These are phyloP conservation scores for Caenorhabditis sulstoni DNA, from an alignment of 2,888 invertebrate species.

Conservation along the genomic window DNA sequence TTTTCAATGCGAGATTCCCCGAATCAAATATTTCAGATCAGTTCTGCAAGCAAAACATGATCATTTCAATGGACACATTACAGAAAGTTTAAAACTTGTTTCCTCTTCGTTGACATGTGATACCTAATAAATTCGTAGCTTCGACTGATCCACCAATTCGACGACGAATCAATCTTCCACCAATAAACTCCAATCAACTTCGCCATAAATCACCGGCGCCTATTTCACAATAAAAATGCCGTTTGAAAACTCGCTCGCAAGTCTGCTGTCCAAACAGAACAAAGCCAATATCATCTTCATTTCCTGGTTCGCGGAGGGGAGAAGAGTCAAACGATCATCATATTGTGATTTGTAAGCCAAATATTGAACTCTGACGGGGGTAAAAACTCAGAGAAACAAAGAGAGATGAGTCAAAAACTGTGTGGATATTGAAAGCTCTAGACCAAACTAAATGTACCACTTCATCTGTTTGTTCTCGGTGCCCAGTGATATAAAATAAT, in stretches of 20 bases:
- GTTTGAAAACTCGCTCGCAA: not conserved
- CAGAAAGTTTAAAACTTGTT: too few species aligned
- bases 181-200: not conserved
- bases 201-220: not conserved
- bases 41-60: too few species aligned
- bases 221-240: constrained; percentile 22
- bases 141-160: too few species aligned
- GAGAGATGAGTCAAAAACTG: constrained; percentile 48
- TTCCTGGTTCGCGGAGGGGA: constrained; percentile 9
- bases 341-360: constrained; percentile 11
- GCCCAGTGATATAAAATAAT: not conserved
- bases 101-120: too few species aligned
- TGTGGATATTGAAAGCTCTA: constrained; percentile 15
- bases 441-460: constrained; percentile 37
- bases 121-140: too few species aligned
- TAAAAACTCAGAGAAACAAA: constrained; percentile 9
- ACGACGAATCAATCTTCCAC: too few species aligned
- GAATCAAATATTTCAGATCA: too few species aligned
- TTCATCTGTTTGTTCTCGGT: constrained; percentile 8
- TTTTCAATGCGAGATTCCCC: too few species aligned
- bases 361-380: constrained; percentile 20
- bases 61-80: too few species aligned
- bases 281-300: not conserved
- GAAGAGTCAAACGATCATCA: constrained; percentile 39
- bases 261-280: constrained; percentile 36